Base-by-base conservation (phyloP, 2,113 vertebrate genomes). In the Lophura nycthemera region DNA sequence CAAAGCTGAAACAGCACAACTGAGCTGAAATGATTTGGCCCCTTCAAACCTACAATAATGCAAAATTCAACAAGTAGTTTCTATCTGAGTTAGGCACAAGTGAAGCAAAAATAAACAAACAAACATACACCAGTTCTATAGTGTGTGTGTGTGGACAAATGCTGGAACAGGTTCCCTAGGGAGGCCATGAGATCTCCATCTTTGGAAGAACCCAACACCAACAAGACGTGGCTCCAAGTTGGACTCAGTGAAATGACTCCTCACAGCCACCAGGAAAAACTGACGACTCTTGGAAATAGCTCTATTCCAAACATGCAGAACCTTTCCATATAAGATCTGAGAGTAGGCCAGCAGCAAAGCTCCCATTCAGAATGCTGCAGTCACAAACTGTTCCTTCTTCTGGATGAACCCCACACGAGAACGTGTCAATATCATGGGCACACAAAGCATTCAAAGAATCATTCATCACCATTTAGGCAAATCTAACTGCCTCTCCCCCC, bases 191-290 rank as follows among this genome's bases (percentile, higher is more conserved):
- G 54, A 27, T n/a, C 56, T 82, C 38, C 63, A 32, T 24, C 79
- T 70, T 66, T 34, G 12, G 14, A 74, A 16, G 64, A 15, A 32
- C 8, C 60, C 75, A 59, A 86, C 48, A 2, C 8, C 57, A 86
- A 8, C 0, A 0, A 34, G 65, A 83, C 5, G 3, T 2, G 4
- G 42, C 42, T 34, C 70, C 34, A 34, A 83, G 50, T 3, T 48
- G 40, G 45, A 32, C 2, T 3, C 32, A 32, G 65, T 6, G 10
- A 81, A 42, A 15, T 5, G 42, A 27, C 22, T 38, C 77, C 60
- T n/a, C 2, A 65, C 0, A 61, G 43, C 34, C 57, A 56, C 34
- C 18, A 22, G 6, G 40, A 75, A 86, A 92, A 89, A 32, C 29
- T 29, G 43, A 40, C 36, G 40, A 29, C 60, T 67, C 19, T 1